phyloP scores from a whole-genome alignment of 2,113 vertebrate species.

The Herpetotheres cachinnans region DNA sequence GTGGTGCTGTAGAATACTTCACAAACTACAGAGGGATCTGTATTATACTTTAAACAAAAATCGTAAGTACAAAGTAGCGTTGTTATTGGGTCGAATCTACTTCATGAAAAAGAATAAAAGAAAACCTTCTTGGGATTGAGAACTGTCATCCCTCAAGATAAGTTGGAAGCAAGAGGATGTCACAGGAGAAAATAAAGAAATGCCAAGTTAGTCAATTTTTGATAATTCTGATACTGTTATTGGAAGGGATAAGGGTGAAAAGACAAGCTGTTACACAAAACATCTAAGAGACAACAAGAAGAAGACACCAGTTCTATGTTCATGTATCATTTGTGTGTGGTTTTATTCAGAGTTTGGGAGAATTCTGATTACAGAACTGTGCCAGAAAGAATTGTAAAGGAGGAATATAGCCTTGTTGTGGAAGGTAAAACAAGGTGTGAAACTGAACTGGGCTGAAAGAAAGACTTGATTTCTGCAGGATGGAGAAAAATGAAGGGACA shows the following conservation, averaged over 20 bases:
- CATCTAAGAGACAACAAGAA: not conserved
- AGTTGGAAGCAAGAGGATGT: not conserved
- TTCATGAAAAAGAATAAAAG: not conserved
- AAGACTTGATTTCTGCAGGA: not conserved
- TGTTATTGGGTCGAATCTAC: not conserved
- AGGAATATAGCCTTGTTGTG: not conserved
- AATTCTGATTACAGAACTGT: not conserved
- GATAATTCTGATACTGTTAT: not conserved
- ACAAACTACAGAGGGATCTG: not conserved
- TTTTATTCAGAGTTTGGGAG: not conserved
- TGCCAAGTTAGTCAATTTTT: not conserved
- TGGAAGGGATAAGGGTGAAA: not conserved
- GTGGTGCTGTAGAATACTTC: not conserved
- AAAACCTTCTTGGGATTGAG: not conserved
- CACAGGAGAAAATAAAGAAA: not conserved
- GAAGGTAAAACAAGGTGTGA: not conserved
- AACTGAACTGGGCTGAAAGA: not conserved
- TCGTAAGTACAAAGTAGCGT: not conserved
- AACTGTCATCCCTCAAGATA: not conserved
- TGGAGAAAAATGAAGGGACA: not conserved
- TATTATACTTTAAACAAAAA: not conserved
- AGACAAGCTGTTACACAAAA: not conserved
- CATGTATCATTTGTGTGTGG: not conserved
- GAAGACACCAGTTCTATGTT: not conserved
- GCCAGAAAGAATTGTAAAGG: not conserved